Evolutionary conservation across 1,140 invertebrate species (phyloP).

Genomic region (Camponotus pennsylvanicus): DNA sequence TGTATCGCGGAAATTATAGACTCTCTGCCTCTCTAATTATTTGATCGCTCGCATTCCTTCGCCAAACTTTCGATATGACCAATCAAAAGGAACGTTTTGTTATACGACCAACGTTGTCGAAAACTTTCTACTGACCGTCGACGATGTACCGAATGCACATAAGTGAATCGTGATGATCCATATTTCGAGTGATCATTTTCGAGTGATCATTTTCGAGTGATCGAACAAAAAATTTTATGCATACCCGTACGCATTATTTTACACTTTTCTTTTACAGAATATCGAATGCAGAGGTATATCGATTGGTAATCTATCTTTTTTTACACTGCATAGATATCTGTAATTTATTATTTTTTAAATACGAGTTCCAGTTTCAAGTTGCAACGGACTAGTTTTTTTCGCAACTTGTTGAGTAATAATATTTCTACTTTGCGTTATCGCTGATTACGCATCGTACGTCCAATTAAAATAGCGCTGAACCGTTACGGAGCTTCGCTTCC

Average conservation of each 20-base stretch:
- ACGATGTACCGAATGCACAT: background rate
- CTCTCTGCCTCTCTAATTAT: slow-evolving; percentile 36
- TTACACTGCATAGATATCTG: background rate
- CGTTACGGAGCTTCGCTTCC: slow-evolving; percentile 15
- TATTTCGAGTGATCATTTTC: background rate
- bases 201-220: background rate
- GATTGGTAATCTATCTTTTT: background rate
- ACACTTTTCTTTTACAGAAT: background rate
- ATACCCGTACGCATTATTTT: background rate
- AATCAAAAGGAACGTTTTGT: slow-evolving; percentile 22
- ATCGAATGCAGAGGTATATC: background rate
- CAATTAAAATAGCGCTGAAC: slow-evolving; percentile 30
- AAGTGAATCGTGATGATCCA: background rate
- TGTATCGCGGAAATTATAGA: slow-evolving; percentile 36
- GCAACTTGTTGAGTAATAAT: slow-evolving; percentile 2
- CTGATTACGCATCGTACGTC: background rate
- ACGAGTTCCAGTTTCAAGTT: background rate
- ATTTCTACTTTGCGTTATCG: slow-evolving; percentile 1
- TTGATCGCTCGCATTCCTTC: slow-evolving; percentile 14
- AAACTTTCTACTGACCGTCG: slow-evolving; percentile 15
- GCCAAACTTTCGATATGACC: slow-evolving; percentile 24
- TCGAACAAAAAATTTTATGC: background rate
- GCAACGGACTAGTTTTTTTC: background rate
- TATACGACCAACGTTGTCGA: background rate
- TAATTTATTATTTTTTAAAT: background rate